These are phyloP conservation scores for Macrochelys suwanniensis DNA, from an alignment of 2,797 vertebrate genomes.

Conservation along the genomic window DNA sequence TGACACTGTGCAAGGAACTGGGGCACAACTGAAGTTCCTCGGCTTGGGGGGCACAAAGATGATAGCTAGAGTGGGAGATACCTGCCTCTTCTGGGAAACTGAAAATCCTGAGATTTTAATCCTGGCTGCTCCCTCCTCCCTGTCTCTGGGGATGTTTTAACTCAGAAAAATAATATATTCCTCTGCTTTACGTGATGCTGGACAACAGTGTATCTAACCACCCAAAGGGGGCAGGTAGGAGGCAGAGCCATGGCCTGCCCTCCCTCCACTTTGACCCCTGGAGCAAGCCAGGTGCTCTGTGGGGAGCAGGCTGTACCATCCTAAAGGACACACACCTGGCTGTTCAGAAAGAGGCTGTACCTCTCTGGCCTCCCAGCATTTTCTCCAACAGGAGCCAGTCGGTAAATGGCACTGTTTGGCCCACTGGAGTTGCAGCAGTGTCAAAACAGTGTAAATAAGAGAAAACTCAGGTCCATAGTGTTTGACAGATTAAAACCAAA, in stretches of 20 bases:
- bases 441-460: not conserved
- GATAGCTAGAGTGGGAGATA: not conserved
- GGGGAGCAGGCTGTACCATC: not conserved
- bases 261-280: not conserved
- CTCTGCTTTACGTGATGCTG: not conserved
- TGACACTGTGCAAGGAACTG: not conserved
- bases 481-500: not conserved
- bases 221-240: not conserved
- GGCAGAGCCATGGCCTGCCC: not conserved
- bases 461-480: not conserved
- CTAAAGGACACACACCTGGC: rapidly evolving
- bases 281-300: rapidly evolving
- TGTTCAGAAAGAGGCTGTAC: not conserved
- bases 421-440: not conserved
- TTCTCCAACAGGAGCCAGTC: not conserved
- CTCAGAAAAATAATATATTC: not conserved
- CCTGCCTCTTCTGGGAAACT: not conserved
- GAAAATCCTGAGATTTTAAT: not conserved
- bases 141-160: not conserved
- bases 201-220: not conserved
- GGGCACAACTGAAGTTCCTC: not conserved
- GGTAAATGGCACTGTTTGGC: not conserved
- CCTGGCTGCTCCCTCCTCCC: not conserved
- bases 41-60: not conserved
- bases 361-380: not conserved